Conservation (phyloP, 1,140 invertebrate species). For the Drosophila sp. region DNA sequence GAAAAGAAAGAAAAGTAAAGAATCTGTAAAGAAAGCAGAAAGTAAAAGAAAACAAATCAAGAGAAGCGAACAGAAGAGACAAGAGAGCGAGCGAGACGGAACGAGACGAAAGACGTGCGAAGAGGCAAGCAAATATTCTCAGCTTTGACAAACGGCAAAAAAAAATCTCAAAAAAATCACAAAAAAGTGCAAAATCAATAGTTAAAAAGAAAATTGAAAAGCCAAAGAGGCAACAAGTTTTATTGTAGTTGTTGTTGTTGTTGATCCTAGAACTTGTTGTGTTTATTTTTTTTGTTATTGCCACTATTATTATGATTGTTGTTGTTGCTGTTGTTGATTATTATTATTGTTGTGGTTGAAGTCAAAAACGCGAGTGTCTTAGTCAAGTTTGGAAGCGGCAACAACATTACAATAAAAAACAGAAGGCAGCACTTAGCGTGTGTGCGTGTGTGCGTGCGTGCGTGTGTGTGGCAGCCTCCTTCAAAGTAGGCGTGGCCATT, state of each 20-base stretch:
- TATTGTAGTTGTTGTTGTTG: constrained; percentile 49
- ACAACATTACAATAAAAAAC: constrained; percentile 13
- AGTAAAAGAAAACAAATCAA: constrained; percentile 17
- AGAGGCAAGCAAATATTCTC: constrained; percentile 43
- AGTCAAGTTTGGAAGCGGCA: constrained; percentile 59
- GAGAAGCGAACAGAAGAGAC: constrained; percentile 10
- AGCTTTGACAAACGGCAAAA: constrained; percentile 20
- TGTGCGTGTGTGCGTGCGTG: background rate
- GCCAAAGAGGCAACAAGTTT: constrained; percentile 63
- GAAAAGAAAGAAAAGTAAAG: constrained; percentile 24
- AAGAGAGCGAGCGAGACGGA: constrained; percentile 4
- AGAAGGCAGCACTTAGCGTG: constrained; percentile 9
- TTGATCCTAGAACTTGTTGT: constrained; percentile 52
- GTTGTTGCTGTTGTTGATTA: constrained; percentile 56
- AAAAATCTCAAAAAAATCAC: constrained; percentile 9
- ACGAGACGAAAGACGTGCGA: constrained; percentile 19
- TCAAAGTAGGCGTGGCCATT: constrained; percentile 8
- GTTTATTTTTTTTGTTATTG: constrained; percentile 62
- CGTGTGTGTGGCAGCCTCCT: constrained; percentile 9
- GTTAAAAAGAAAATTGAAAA: constrained; percentile 34
- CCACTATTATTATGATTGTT: constrained; percentile 47
- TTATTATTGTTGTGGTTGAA: constrained; percentile 49
- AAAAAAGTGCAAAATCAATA: constrained; percentile 31
- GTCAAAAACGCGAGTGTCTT: constrained; percentile 60
- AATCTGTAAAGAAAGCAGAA: constrained; percentile 18